Evolutionary conservation across 2,797 vertebrate species (phyloP).

Genomic region (Catamblyrhynchus diadema): DNA sequence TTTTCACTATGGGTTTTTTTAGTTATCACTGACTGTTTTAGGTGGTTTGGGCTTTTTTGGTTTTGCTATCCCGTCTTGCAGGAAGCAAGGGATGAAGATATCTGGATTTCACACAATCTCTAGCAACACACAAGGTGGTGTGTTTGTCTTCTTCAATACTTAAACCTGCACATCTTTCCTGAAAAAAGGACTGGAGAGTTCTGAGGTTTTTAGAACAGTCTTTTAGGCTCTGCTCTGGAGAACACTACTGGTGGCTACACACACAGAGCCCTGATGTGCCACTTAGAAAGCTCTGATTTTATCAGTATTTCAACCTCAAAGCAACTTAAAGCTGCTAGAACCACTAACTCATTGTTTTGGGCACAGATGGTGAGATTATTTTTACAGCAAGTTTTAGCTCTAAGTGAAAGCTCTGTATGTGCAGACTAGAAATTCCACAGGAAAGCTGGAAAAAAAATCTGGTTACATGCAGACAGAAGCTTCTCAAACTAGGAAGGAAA

Average conservation of each 20-base stretch:
- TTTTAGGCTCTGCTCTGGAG: not conserved
- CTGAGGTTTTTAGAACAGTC: not conserved
- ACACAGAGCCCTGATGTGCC: not conserved
- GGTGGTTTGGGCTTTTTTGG: not conserved
- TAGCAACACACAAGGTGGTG: not conserved
- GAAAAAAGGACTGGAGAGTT: not conserved
- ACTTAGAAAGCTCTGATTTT: not conserved
- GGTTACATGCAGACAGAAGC: slow-evolving; percentile 12
- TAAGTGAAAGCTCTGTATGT: not conserved
- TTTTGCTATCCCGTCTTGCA: not conserved
- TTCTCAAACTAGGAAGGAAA: not conserved
- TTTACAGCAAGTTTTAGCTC: slow-evolving; percentile 24
- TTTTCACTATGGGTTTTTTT: not conserved
- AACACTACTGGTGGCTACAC: not conserved
- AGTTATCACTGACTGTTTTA: not conserved
- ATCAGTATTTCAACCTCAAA: not conserved
- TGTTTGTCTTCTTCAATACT: not conserved
- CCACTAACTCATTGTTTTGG: not conserved
- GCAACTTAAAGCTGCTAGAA: not conserved
- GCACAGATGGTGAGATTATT: slow-evolving; percentile 59
- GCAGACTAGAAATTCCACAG: not conserved
- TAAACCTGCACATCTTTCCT: not conserved
- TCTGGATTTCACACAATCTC: not conserved
- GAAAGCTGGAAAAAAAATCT: not conserved
- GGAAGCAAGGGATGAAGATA: not conserved